Evolutionary conservation across 2,888 invertebrate genomes (phyloP).

Genomic region (Amphimallon solstitiale): DNA sequence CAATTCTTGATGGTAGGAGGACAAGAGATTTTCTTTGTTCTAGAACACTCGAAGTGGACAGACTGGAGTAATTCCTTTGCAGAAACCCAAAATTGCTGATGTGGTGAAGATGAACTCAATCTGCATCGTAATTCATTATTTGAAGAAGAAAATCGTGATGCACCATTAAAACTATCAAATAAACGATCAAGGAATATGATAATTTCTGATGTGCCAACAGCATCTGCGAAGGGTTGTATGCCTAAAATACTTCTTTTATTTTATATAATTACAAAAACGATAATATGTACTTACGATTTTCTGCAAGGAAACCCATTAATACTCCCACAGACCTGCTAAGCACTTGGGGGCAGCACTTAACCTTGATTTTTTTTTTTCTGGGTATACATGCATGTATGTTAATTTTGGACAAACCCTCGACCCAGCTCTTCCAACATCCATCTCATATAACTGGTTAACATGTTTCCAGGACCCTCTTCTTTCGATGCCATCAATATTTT

Average conservation of each 20-base stretch:
- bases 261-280: not conserved
- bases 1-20: no score
- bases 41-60: no score
- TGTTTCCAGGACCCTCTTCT: not conserved
- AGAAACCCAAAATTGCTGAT: not conserved
- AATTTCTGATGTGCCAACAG: not conserved
- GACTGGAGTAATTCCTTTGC: not conserved
- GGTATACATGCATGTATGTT: not conserved
- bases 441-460: not conserved
- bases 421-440: not conserved
- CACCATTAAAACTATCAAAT: not conserved
- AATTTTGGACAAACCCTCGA: slow-evolving; percentile 9
- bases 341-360: not conserved
- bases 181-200: not conserved
- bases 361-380: no score
- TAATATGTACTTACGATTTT: not conserved
- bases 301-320: not conserved
- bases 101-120: not conserved
- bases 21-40: no score
- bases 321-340: not conserved
- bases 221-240: not conserved
- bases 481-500: not conserved
- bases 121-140: not conserved
- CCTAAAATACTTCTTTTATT: not conserved
- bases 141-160: not conserved